Evolutionary conservation across 2,888 invertebrate genomes (phyloP).

Genomic region (Lymantria monacha): DNA sequence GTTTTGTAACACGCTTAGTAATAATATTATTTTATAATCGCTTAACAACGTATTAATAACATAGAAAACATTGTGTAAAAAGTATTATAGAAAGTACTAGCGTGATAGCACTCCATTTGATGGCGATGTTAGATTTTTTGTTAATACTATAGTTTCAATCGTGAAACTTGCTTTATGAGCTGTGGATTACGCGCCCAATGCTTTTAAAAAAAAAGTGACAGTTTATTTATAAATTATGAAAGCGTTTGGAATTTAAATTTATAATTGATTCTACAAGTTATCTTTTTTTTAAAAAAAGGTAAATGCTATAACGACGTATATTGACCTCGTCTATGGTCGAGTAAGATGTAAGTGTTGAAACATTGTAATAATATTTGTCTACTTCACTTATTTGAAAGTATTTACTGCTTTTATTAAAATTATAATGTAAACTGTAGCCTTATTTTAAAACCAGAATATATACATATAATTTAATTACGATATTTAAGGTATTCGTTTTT

Average conservation of each 20-base stretch:
- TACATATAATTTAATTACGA: too few relatives aligned
- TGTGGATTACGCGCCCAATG: constrained; percentile 31
- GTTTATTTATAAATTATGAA: background rate
- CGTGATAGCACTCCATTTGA: constrained; percentile 50
- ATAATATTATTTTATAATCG: background rate
- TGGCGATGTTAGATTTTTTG: constrained; percentile 41
- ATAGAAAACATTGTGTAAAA: constrained; percentile 4
- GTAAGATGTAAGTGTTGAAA: background rate
- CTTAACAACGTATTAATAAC: background rate
- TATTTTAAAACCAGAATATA: too few relatives aligned
- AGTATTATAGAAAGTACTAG: constrained; percentile 35
- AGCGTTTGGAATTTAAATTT: constrained; percentile 2
- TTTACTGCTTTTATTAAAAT: too few relatives aligned
- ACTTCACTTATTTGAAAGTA: too few relatives aligned
- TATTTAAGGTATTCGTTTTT: too few relatives aligned
- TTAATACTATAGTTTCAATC: constrained; percentile 49
- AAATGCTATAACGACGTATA: background rate
- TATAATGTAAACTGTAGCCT: too few relatives aligned
- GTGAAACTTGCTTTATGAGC: constrained; percentile 43
- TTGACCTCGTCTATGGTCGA: background rate
- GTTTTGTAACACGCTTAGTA: background rate
- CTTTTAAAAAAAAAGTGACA: constrained; percentile 11
- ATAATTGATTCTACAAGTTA: background rate
- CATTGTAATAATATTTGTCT: too few relatives aligned
- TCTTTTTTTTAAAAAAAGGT: background rate